These are phyloP conservation scores for Dynastes maya DNA, from an alignment of 2,888 invertebrate species.

Conservation along the genomic window DNA sequence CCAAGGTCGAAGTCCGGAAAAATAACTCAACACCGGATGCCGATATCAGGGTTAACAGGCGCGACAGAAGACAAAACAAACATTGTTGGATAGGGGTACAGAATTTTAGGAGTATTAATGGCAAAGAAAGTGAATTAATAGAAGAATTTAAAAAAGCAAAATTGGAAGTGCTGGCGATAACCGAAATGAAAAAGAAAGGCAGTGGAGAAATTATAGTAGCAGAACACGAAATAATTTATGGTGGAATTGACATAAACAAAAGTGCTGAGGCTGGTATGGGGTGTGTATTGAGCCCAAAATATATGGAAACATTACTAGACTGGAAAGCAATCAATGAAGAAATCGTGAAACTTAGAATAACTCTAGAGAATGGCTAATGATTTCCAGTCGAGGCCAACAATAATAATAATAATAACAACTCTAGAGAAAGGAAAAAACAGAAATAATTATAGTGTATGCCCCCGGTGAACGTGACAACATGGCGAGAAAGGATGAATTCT, in stretches of 20 bases:
- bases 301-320: not conserved
- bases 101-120: conserved; percentile 7
- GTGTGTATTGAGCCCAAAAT: not conserved
- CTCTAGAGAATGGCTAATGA: not conserved
- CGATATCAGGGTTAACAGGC: not conserved
- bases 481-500: conserved; percentile 1
- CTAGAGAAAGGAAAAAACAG: not conserved
- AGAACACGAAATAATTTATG: conserved; percentile 1
- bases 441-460: conserved; percentile 6
- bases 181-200: conserved; percentile 3
- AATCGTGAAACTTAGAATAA: conserved; percentile 3
- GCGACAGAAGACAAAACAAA: not conserved
- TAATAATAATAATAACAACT: too few species aligned
- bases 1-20: not conserved
- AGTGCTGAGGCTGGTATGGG: not conserved
- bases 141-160: conserved; percentile 8
- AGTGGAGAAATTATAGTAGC: not conserved
- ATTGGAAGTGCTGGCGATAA: not conserved
- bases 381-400: too few species aligned
- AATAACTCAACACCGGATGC: not conserved
- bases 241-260: not conserved
- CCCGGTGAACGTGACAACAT: not conserved
- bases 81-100: not conserved
- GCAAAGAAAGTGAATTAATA: conserved; percentile 4
- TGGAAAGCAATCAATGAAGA: not conserved